phyloP scores from a whole-genome alignment of 2,888 invertebrate genomes.

The Microctonus brassicae region DNA sequence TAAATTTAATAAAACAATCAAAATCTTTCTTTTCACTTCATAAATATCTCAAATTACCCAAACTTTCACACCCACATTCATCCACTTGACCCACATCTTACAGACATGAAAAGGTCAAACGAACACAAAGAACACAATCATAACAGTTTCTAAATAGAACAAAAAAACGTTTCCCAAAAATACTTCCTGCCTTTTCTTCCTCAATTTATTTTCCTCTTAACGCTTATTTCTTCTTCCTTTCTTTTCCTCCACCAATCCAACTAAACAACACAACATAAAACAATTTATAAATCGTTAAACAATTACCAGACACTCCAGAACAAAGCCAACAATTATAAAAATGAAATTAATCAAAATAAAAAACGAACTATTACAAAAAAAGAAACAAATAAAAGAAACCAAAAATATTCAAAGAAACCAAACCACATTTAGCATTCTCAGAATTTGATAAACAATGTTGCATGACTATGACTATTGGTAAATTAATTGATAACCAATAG shows the following conservation, averaged over 20 bases:
- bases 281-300: no score
- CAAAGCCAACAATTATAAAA: no score
- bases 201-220: neutral
- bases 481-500: neutral
- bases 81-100: neutral
- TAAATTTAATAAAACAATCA: neutral
- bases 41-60: neutral
- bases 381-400: no score
- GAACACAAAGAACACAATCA: slow-evolving; percentile 22
- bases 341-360: no score
- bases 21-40: neutral
- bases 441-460: no score
- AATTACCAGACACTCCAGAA: no score
- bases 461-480: neutral
- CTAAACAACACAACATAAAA: no score
- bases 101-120: neutral
- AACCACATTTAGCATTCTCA: no score
- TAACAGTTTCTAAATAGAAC: slow-evolving; percentile 16
- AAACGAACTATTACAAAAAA: no score
- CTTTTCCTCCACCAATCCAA: no score
- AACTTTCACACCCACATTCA: neutral
- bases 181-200: slow-evolving; percentile 20
- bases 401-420: no score
- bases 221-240: no score
- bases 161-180: neutral